phyloP scores from a whole-genome alignment of 2,888 invertebrate genomes.

The Amiota mariae region DNA sequence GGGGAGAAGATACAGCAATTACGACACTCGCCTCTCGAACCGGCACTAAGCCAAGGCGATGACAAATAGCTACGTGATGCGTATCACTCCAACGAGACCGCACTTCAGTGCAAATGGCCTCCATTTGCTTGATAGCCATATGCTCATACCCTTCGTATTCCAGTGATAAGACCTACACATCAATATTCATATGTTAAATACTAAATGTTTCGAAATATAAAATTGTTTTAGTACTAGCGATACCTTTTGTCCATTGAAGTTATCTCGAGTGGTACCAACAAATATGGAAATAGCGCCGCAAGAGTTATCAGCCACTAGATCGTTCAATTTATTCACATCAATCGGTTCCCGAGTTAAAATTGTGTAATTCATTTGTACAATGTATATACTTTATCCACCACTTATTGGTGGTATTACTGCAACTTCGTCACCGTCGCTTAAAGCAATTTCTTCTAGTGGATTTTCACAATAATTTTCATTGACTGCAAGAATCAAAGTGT shows the following conservation, averaged over 20 bases:
- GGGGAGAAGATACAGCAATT: constrained; percentile 91
- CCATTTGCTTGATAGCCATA: constrained; percentile 91
- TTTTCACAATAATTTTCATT: constrained; percentile 86
- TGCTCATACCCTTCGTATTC: constrained; percentile 95
- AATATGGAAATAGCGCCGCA: constrained; percentile 94
- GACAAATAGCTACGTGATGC: constrained; percentile 88
- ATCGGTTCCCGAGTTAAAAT: constrained; percentile 81
- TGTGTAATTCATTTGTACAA: constrained; percentile 79
- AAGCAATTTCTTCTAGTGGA: constrained; percentile 75
- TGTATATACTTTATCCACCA: constrained; percentile 80
- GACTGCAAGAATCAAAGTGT: constrained; percentile 84
- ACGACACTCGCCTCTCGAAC: constrained; percentile 91
- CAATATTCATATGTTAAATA: neutral
- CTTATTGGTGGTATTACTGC: constrained; percentile 96
- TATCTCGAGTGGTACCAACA: constrained; percentile 90
- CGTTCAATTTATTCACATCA: constrained; percentile 79
- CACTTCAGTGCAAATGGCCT: constrained; percentile 83
- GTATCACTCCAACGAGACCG: constrained; percentile 83
- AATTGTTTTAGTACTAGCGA: neutral
- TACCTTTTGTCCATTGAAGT: constrained; percentile 86
- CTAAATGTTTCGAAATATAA: neutral
- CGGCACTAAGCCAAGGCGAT: constrained; percentile 88
- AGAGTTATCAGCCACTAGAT: constrained; percentile 79
- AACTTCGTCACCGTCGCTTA: constrained; percentile 84
- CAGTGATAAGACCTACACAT: constrained; percentile 81